phyloP scores from a whole-genome alignment of 2,113 vertebrate genomes.

The Pycnonotus jocosus region DNA sequence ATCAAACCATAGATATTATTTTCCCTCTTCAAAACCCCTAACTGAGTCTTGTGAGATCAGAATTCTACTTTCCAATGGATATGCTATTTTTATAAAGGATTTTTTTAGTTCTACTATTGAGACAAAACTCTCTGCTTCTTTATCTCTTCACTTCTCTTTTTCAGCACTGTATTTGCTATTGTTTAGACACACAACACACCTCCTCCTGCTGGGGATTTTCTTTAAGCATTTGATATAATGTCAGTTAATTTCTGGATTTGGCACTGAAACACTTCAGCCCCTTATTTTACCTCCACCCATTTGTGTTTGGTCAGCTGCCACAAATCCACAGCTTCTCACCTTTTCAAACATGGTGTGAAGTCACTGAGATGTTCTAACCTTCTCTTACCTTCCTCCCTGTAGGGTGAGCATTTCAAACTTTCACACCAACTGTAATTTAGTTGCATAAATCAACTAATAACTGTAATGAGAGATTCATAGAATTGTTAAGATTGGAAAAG shows the following conservation, averaged over 20 bases:
- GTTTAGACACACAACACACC: neutral
- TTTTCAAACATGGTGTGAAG: neutral
- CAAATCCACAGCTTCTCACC: neutral
- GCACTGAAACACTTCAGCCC: neutral
- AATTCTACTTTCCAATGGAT: neutral
- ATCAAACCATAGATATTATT: neutral
- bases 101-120: neutral
- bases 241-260: neutral
- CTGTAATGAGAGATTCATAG: neutral
- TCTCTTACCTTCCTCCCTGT: neutral
- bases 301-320: neutral
- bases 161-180: neutral
- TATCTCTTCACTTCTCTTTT: neutral
- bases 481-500: neutral
- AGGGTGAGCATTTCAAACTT: neutral
- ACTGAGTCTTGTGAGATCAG: neutral
- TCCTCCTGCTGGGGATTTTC: neutral
- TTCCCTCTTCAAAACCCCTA: neutral
- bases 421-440: neutral
- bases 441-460: neutral
- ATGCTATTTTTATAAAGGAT: neutral
- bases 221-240: neutral
- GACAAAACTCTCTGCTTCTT: neutral
- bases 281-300: neutral
- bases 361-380: neutral